Evolutionary conservation across 2,113 vertebrate genomes (phyloP).

Genomic region (Origma solitaria): DNA sequence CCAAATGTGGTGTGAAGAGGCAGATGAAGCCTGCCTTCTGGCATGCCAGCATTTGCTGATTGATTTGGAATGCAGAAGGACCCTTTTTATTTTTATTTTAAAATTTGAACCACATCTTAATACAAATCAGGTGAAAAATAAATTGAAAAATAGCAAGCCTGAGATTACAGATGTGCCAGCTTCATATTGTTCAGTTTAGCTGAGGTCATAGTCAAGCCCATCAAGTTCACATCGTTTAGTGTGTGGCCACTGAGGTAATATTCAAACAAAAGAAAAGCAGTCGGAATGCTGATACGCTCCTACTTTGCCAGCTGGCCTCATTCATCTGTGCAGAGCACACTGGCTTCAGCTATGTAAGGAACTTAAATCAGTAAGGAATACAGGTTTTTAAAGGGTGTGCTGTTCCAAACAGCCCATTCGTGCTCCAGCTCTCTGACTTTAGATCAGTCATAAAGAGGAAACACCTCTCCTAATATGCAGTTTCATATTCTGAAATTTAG

Average conservation of each 20-base stretch:
- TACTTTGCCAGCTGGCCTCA: conserved; percentile 38
- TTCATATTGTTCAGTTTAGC: conserved; percentile 40
- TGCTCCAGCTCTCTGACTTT: conserved; percentile 35
- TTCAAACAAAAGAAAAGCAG: conserved; percentile 52
- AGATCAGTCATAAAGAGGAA: conserved; percentile 44
- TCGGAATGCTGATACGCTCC: neutral
- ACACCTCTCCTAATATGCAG: conserved; percentile 16
- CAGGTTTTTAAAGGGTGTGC: conserved; percentile 41
- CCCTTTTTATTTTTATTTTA: conserved; percentile 42
- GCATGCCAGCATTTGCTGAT: conserved; percentile 21
- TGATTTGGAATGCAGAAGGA: conserved; percentile 22
- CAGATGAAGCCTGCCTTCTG: conserved; percentile 55
- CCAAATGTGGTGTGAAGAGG: conserved; percentile 52
- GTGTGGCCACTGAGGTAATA: conserved; percentile 30
- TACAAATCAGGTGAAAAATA: conserved; percentile 59
- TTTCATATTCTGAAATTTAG: conserved; percentile 41
- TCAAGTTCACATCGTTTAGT: conserved; percentile 32
- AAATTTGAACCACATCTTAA: conserved; percentile 57
- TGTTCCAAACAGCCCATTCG: conserved; percentile 24
- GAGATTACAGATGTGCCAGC: conserved; percentile 33
- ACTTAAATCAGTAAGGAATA: neutral
- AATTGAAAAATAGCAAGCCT: conserved; percentile 43
- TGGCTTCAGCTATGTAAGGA: conserved; percentile 32
- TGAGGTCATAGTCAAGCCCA: conserved; percentile 33
- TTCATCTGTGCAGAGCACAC: conserved; percentile 38